Base-by-base conservation (phyloP, 2,888 invertebrate genomes). In the Microplitis manilae region DNA sequence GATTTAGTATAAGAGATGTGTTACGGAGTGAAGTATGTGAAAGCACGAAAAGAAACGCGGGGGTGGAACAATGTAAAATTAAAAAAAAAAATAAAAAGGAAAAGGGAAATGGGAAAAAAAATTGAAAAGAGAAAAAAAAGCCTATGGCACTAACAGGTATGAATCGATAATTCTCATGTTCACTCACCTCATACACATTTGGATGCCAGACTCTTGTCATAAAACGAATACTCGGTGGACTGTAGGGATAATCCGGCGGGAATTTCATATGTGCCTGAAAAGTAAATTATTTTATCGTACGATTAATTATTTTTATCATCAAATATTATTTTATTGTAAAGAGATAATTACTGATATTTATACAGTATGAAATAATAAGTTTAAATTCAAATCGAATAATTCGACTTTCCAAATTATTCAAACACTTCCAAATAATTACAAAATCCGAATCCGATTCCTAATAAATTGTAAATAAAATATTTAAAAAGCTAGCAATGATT, bases 141-240 rank as follows among this genome's bases (percentile, higher is more conserved):
- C 13, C 50, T 50, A 38, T 30, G 13, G 65, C n/a, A 65, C 65
- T 30, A 65, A 65, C 65, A 65, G 68, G 77, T 77, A 79, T 82
- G 77, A 79, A 83, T 77, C 84, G 84, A 84, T 85, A 86, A 82
- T 85, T 84, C 83, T 75, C 80, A 79, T 85, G 86, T 86, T 86
- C 84, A 92, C 94, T 94, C 92, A 97, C 97, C 95, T 99, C 99
- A 92, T 99, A 99, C 30, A 99, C 99, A 93, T 99, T 99, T 83
- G 99, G 99, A 93, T 99, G 99, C 98, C 99, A 99, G 86, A 99
- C 98, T 94, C 99, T 99, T 84, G 98, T 97, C 90, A 98, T 93
- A 93, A 99, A 99, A 88, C 98, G 94, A 91, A 99, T 96, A 85
- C 97, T 95, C 82, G 99, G 99, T 82, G 99, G 99, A 85, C 98